A percentile compares a stretch with the other conserved stretches of the same genome.
phyloP scores from a whole-genome alignment of 2,797 vertebrate genomes.

The Arrhamphus sclerolepis region DNA sequence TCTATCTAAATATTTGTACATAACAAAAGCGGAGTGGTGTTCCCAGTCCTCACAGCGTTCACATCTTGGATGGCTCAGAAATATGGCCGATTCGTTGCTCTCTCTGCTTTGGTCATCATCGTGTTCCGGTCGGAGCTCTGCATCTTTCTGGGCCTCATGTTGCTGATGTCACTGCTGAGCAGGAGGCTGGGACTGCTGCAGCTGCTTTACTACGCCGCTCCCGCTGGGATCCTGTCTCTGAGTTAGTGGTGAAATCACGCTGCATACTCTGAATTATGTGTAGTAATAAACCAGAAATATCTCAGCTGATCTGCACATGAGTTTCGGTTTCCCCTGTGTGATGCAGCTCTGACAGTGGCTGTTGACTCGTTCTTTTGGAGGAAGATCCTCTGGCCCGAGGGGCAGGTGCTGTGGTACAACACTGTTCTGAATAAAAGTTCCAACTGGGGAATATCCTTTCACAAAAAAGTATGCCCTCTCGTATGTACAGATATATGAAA shows the following conservation, averaged over 20 bases:
- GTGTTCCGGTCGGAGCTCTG: conserved; percentile 92
- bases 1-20: neutral
- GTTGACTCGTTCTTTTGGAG: conserved; percentile 93
- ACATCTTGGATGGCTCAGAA: conserved; percentile 90
- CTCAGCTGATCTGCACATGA: too few species aligned
- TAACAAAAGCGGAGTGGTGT: neutral
- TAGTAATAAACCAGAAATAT: neutral
- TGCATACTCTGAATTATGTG: neutral
- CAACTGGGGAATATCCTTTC: conserved; percentile 98
- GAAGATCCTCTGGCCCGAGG: conserved; percentile 91
- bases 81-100: conserved; percentile 84
- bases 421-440: conserved; percentile 94
- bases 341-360: conserved; percentile 85
- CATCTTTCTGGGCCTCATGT: conserved; percentile 89
- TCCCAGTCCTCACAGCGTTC: conserved; percentile 87
- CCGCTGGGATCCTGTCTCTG: conserved; percentile 87
- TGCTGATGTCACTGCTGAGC: conserved; percentile 83
- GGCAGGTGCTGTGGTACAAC: conserved; percentile 96
- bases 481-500: too few species aligned
- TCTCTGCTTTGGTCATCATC: conserved; percentile 90
- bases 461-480: neutral
- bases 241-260: conserved; percentile 76
- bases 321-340: conserved; percentile 14
- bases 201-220: conserved; percentile 83
- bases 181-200: conserved; percentile 79